Evolutionary conservation across 2,888 invertebrate genomes (phyloP), one percentile per base, ranked within the genome.

Genomic region (Leptarthrus brevirostris): DNA sequence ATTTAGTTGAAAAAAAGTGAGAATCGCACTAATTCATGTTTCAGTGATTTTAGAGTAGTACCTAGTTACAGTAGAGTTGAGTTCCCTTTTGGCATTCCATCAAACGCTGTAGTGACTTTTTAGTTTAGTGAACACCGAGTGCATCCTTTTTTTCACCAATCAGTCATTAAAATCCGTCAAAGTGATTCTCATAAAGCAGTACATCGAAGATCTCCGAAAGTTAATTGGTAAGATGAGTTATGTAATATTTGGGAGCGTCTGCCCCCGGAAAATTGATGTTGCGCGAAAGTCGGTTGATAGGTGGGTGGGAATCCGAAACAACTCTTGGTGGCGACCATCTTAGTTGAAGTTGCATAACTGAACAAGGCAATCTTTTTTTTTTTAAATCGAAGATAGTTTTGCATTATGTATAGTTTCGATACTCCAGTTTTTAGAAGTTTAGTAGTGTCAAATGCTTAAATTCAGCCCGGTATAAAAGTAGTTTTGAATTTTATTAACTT

Each of bases 201-300:
- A 85, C 81, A 83, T 85, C 82, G 85, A 85, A 82, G 85, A 85
- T 81, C 84, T 85, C 84, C 85, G 85, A 82, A 84, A 84, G 81
- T 83, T 85, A 78, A 85, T 85, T 83, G 85, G 85, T 85, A 84
- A 85, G 85, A 70, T 69, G 24, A 18, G 26, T 66, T 66, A 66
- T 47, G 66, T 66, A 66, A 66, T 47, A 49, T 30, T 26, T 16
- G 66, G n/a, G 12, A 16, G 47, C 26, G 14, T 12, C 12, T 18
- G 16, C 26, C 22, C 22, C n/a, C 12, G 8, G 2, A 5, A n/a
- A 5, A 22, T 40, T 44, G 44, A 10, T 40, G 40, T 64, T 22
- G 16, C 47, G 58, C 44, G 56, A 44, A n/a, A n/a, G 34, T 52
- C 26, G 56, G 36, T 12, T 72, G 40, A n/a, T 36, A 61, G 49